Evolutionary conservation across 2,113 vertebrate species (phyloP).

Genomic region (Heliornis fulica): DNA sequence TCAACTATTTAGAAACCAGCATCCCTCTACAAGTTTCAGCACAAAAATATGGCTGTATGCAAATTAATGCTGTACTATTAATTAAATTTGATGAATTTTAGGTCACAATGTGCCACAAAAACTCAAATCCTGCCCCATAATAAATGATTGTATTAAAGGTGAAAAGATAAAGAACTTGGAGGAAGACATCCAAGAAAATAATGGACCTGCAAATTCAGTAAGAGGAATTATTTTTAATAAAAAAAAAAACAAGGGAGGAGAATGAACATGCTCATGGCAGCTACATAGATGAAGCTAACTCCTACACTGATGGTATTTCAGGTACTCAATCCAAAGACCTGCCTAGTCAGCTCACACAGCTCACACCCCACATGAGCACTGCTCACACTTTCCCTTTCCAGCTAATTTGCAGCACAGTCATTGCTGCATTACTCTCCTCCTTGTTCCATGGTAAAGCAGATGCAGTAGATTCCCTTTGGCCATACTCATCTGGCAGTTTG

Average conservation of each 20-base stretch:
- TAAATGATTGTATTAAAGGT: neutral
- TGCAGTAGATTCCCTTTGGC: too few species aligned
- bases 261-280: fast-evolving
- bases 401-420: neutral
- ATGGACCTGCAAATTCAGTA: neutral
- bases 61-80: neutral
- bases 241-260: neutral
- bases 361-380: fast-evolving
- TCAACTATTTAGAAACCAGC: neutral
- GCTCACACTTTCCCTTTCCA: neutral
- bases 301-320: too few species aligned
- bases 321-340: too few species aligned
- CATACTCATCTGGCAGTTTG: neutral
- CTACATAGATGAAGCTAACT: too few species aligned
- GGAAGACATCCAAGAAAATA: neutral
- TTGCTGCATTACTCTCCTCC: neutral
- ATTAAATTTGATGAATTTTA: neutral
- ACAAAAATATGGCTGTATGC: neutral
- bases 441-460: neutral
- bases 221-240: neutral
- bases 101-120: neutral
- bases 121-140: neutral
- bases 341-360: neutral
- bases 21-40: neutral
- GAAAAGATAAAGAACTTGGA: neutral